Evolutionary conservation across 2,888 invertebrate genomes (phyloP).

Genomic region (Cerceris rybyensis): DNA sequence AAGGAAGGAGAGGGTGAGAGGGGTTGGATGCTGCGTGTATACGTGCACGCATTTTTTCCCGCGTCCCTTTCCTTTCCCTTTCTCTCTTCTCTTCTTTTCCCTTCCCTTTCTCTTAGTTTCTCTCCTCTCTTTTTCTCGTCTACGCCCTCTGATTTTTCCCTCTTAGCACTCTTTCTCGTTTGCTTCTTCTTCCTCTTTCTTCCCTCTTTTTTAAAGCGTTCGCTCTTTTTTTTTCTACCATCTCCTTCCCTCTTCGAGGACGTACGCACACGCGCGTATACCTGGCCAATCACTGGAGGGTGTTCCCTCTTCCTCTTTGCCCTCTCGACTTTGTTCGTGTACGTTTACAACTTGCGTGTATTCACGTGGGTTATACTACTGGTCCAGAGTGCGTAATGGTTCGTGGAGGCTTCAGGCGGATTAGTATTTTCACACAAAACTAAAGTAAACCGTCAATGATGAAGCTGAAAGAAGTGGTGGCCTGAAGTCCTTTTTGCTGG

Average conservation of each 20-base stretch:
- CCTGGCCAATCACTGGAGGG: conserved; percentile 33
- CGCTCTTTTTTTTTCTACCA: background rate
- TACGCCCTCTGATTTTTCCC: conserved; percentile 11
- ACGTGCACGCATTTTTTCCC: conserved; percentile 59
- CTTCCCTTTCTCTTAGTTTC: conserved; percentile 8
- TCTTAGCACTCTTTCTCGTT: conserved; percentile 12
- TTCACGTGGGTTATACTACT: conserved; percentile 40
- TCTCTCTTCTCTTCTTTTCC: conserved; percentile 27
- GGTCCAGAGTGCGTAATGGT: conserved; percentile 53
- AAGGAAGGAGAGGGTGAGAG: conserved; percentile 34
- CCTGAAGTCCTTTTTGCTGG: background rate
- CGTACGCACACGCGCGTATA: conserved; percentile 27
- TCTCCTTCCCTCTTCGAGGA: conserved; percentile 14
- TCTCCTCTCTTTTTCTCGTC: conserved; percentile 26
- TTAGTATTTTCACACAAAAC: conserved; percentile 40
- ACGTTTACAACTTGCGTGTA: background rate
- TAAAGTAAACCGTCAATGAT: conserved; percentile 10
- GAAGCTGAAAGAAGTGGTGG: background rate
- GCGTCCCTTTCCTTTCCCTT: conserved; percentile 39
- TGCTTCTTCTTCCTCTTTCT: conserved; percentile 15
- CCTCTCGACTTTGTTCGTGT: background rate
- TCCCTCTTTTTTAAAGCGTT: conserved; percentile 9
- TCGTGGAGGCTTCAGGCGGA: conserved; percentile 42
- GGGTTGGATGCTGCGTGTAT: conserved; percentile 49
- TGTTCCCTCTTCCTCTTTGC: conserved; percentile 22